Base-by-base conservation (phyloP, 1,140 invertebrate genomes). In the Steinernema khuongi region DNA sequence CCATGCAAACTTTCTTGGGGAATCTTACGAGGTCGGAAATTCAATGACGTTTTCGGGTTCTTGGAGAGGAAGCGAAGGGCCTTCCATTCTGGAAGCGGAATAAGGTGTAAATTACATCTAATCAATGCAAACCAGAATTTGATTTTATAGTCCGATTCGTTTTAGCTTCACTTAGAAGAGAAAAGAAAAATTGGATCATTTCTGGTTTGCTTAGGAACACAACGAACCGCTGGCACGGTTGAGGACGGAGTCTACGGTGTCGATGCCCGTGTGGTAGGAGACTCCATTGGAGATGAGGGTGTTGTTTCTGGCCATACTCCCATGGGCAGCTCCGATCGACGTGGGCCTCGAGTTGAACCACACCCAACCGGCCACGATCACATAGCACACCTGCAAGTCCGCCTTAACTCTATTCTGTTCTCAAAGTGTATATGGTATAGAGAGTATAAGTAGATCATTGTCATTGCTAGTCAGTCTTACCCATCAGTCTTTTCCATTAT, bases 311-410 rank as follows among this genome's bases (percentile, higher is more conserved):
- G 19, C 26, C 41, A 29, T 32, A 36, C 50, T 72, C 28, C 71
- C 66, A n/a, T 44, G 66, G 29, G 71, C 31, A 19, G 71, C 44
- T 1, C 28, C 66, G 31, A 72, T 66, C 26, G 71, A 68, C n/a
- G 77, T 79, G 14, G 82, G 82, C 14, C 73, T 71, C n/a, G 81
- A 83, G 73, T 83, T 83, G 28, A 81, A 67, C 67, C 79, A 83
- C 17, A 83, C 82, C 82, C 82, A 83, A 26, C 77, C 78, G 67
- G 81, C 79, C 18, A 83, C 80, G 26, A 83, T 76, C n/a, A 83
- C 33, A 71, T 83, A 83, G 74, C 78, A 81, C 1, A 85, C 29
- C 83, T 85, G 68, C 32, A 32, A 73, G 43, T 50, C 30, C 14
- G 22, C 31, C 19, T 19, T 60, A 31, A 26, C 29, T 19, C 18